Evolutionary conservation across 1,140 invertebrate genomes (phyloP), one percentile per base, ranked within the genome.

Genomic region (Physella acuta): DNA sequence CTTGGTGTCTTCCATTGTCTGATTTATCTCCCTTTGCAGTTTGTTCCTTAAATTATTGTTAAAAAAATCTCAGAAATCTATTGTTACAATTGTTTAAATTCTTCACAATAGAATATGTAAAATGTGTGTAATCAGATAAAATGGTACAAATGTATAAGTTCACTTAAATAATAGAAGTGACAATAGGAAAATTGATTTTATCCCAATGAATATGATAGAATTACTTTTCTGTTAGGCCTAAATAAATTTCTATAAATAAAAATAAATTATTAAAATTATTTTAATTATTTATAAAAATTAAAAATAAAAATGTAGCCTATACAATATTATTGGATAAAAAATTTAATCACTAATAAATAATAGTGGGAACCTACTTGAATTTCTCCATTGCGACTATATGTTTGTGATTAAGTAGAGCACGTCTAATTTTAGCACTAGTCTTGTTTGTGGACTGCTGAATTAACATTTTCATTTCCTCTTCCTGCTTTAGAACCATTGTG

Each of bases 361-460:
- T 20, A 28, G 20, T 65, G 5, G 30, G 17, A 34, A 49, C 68
- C 30, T 59, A 80, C 81, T 75, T 83, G 70, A 84, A 81, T 62
- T 81, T 76, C 60, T 84, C 81, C 75, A 81, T 79, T 20, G 77
- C 78, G 51, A 82, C 52, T 73, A 81, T 75, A 26, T 83, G 81
- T 72, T 82, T 81, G 53, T 78, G 73, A 55, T 76, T 74, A 2
- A 84, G 69, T 11, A 82, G 62, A 34, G 73, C 75, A 31, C 74
- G 68, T 44, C 76, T 77, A 16, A 84, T 75, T 62, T 76, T 82
- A 56, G 77, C 66, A 17, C 76, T 77, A 3, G 76, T 73, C 68
- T 79, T 81, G 70, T 78, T 79, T 37, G 69, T 70, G 5, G 75
- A 5, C 2, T 26, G 55, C 1, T 59, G 44, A 20, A 80, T 28